A percentile compares a stretch with the other conserved stretches of the same genome.
Conservation (phyloP, 2,797 vertebrate genomes). For the Ctenosaura bakeri region DNA sequence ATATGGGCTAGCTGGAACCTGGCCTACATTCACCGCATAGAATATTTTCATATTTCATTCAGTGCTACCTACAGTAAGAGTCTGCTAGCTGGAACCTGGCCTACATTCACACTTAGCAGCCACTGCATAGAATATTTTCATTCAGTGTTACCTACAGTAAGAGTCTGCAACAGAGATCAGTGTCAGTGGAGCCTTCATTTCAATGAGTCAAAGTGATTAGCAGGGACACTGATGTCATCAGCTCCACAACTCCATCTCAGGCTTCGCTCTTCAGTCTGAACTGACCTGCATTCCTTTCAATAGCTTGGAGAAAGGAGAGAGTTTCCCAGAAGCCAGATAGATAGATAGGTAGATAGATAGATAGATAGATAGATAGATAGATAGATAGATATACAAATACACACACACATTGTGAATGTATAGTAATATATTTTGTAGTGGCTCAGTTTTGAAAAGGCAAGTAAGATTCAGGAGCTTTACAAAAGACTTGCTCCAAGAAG, state of each 20-base stretch:
- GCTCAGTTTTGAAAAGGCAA: neutral
- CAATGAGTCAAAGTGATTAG: neutral
- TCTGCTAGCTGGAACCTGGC: neutral
- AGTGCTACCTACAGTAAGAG: neutral
- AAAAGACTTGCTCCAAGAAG: neutral
- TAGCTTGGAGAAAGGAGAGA: neutral
- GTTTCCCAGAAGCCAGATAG: neutral
- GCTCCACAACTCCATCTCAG: neutral
- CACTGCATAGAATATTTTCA: neutral
- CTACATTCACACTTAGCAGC: neutral
- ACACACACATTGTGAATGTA: no score
- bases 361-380: no score
- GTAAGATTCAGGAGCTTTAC: neutral
- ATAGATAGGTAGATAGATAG: no score
- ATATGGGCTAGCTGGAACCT: neutral
- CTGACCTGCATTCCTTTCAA: neutral
- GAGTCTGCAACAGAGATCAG: neutral
- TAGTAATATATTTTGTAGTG: neutral
- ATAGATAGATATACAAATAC: no score
- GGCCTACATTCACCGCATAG: neutral
- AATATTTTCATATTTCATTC: neutral
- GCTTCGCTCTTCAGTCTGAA: neutral
- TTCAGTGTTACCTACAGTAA: neutral
- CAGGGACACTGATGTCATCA: neutral
- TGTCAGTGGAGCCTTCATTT: neutral